These are phyloP conservation scores for Carterocephalus palaemon DNA, from an alignment of 2,888 invertebrate species.

Conservation along the genomic window DNA sequence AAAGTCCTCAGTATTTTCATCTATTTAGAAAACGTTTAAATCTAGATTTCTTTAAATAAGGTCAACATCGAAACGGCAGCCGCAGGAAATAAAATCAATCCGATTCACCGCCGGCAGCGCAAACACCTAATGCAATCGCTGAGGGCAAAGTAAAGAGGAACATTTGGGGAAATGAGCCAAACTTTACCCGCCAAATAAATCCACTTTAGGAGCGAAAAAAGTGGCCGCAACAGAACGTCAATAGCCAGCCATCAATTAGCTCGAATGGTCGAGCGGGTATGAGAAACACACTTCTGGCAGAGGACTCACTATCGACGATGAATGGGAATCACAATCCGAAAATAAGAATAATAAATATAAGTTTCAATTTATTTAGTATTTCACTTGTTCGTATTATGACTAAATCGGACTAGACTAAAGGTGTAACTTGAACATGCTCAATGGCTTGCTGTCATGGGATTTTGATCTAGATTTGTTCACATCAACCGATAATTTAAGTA, in stretches of 20 bases:
- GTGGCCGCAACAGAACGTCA: conserved; percentile 16
- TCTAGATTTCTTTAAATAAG: too few relatives aligned
- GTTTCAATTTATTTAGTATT: too few relatives aligned
- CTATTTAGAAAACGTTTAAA: too few relatives aligned
- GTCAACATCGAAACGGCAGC: conserved; percentile 11
- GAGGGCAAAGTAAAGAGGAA: conserved; percentile 19
- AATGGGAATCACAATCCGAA: not conserved
- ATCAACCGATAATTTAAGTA: too few relatives aligned
- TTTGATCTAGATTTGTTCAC: too few relatives aligned
- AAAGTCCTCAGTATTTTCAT: too few relatives aligned
- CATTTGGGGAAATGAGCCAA: conserved; percentile 13
- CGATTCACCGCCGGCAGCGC: conserved; percentile 12
- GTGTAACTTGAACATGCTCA: too few relatives aligned
- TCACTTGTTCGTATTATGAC: too few relatives aligned
- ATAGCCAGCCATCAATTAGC: conserved; percentile 20
- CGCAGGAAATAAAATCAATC: conserved; percentile 16
- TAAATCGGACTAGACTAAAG: too few relatives aligned
- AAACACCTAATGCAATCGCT: conserved; percentile 20
- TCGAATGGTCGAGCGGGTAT: conserved; percentile 1
- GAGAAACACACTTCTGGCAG: not conserved
- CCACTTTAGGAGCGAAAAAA: conserved; percentile 11
- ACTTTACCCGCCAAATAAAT: conserved; percentile 22
- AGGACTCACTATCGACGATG: not conserved
- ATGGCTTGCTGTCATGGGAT: too few relatives aligned
- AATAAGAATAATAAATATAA: too few relatives aligned